phyloP scores from a whole-genome alignment of 2,113 vertebrate species.

The Pelecanus crispus region DNA sequence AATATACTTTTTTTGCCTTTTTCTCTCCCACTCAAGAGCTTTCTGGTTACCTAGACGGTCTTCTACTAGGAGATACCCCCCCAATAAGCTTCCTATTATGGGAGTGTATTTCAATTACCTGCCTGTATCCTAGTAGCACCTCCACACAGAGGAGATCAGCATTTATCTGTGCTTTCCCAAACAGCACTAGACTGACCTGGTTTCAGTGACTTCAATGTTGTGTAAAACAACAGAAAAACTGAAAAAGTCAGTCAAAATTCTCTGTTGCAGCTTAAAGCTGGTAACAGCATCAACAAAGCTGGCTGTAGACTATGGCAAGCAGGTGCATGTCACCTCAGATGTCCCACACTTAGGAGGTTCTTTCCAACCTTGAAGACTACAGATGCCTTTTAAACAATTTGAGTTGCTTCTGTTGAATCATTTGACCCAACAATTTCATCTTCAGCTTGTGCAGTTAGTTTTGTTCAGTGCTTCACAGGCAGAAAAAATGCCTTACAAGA shows the following conservation, averaged over 20 bases:
- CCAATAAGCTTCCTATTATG: not conserved
- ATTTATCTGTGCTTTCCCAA: not conserved
- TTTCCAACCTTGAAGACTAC: not conserved
- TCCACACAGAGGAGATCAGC: not conserved
- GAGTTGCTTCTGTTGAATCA: not conserved
- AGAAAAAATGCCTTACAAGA: not conserved
- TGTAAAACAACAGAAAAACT: constrained; percentile 8
- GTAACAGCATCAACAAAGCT: not conserved
- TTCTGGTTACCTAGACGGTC: not conserved
- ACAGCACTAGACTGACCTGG: not conserved
- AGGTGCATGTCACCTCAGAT: accelerated
- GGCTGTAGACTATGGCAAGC: not conserved
- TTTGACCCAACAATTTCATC: not conserved
- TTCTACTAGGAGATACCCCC: not conserved
- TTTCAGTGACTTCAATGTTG: not conserved
- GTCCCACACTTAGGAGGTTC: not conserved
- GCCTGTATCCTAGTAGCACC: not conserved
- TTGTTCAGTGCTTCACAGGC: not conserved
- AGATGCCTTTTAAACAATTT: not conserved
- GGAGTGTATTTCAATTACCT: not conserved
- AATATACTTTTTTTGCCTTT: not conserved
- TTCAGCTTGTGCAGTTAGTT: not conserved
- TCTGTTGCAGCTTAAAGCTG: not conserved
- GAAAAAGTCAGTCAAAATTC: constrained; percentile 4
- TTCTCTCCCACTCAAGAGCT: not conserved